Base-by-base conservation (phyloP, 2,888 invertebrate species). In the Drosophila suboccidentalis region DNA sequence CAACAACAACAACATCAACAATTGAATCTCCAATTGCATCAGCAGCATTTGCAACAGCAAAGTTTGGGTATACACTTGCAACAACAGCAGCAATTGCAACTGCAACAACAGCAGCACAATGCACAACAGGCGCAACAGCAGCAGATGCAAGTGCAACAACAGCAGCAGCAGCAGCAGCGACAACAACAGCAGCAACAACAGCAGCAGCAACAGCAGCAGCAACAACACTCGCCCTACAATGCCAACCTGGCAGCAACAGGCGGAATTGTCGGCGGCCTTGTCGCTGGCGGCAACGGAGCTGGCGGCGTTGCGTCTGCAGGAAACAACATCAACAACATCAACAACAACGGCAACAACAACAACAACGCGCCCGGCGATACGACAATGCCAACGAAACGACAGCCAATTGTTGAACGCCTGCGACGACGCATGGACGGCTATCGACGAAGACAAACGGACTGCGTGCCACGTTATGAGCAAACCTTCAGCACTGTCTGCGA, bases 381-480 rank as follows among this genome's bases (percentile, higher is more conserved):
- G 78, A 94, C 94, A 78, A 94, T 96, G 91, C 95, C 96, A 89
- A 95, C 97, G 43, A 97, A 97, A 92, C 94, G 95, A 80, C 97
- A 97, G 93, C 97, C 97, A 91, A 96, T 97, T 91, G 96, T 98
- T 88, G 98, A 98, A 92, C 95, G 97, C 77, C 93, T 97, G 61
- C 95, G 96, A 87, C 95, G 97, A 75, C 95, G 98, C 90, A 96
- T 98, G 93, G 97, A 97, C 91, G 95, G 95, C 82, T 98, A 98
- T 93, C 95, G 98, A 59, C 94, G 96, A 55, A 95, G 97, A 74
- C 97, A 98, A 92, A 96, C 94, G 81, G 97, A 97, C 91, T 96
- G 97, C 92, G 96, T 96, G 91, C 97, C 97, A 71, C 95, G 97
- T 74, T 98, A 96, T 93, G 97, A 97, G 92, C 97, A 97, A 92